A percentile compares a stretch with the other conserved stretches of the same genome.
Evolutionary conservation across 2,888 invertebrate genomes (phyloP).

Genomic region (Drosophila algonquin): DNA sequence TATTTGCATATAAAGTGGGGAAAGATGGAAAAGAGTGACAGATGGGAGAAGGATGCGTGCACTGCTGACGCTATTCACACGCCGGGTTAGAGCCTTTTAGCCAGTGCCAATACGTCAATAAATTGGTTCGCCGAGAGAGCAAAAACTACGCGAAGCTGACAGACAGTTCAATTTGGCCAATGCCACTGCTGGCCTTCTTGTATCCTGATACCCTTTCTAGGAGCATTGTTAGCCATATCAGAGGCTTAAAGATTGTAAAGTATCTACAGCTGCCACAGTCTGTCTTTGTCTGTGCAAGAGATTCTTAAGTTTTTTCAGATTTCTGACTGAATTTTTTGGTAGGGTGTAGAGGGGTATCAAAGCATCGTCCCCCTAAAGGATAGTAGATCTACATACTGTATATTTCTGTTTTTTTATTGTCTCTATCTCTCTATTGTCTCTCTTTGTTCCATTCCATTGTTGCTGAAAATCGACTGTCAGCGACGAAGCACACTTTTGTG

Average conservation of each 20-base stretch:
- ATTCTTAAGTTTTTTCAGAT: neutral
- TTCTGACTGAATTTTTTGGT: too few relatives aligned
- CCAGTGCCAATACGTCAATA: slow-evolving; percentile 68
- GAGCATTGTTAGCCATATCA: neutral
- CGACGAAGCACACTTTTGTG: slow-evolving; percentile 38
- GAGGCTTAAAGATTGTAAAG: neutral
- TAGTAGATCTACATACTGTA: neutral
- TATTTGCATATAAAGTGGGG: slow-evolving; percentile 66
- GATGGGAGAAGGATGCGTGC: slow-evolving; percentile 11
- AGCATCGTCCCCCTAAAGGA: neutral
- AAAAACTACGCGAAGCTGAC: slow-evolving; percentile 21
- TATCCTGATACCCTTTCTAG: neutral
- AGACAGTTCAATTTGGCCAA: slow-evolving; percentile 72
- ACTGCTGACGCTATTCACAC: slow-evolving; percentile 63
- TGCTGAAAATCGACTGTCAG: slow-evolving; percentile 16
- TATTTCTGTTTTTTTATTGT: neutral
- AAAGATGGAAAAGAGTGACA: neutral
- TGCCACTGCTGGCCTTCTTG: slow-evolving; percentile 4
- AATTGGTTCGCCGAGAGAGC: slow-evolving; percentile 44
- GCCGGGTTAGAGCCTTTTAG: slow-evolving; percentile 38
- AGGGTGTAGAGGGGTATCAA: neutral
- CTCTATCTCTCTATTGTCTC: neutral
- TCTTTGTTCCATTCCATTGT: slow-evolving; percentile 7
- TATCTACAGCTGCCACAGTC: neutral
- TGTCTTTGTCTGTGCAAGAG: neutral